A percentile compares a stretch with the other conserved stretches of the same genome.
Evolutionary conservation across 2,888 invertebrate genomes (phyloP).

Genomic region (Micropterix aruncella): DNA sequence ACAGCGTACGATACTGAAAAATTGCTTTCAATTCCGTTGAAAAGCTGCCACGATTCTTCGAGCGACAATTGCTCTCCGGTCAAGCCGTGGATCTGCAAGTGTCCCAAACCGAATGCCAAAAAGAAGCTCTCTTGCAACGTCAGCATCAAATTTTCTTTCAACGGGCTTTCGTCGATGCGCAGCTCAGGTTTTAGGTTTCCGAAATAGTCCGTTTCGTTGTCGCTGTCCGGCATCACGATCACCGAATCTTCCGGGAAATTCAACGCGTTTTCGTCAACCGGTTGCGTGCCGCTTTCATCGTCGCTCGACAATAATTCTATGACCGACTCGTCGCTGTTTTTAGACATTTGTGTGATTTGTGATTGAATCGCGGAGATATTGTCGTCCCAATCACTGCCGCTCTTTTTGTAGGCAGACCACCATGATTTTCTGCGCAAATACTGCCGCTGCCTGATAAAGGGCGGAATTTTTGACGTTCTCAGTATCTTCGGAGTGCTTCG

Average conservation of each 20-base stretch:
- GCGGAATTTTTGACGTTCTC: constrained; percentile 23
- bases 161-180: constrained; percentile 40
- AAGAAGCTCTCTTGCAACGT: constrained; percentile 69
- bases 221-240: constrained; percentile 49
- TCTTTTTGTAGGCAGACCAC: constrained; percentile 20
- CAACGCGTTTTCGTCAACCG: constrained; percentile 8
- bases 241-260: constrained; percentile 22
- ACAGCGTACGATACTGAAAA: constrained; percentile 61
- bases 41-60: constrained; percentile 41
- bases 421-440: constrained; percentile 42
- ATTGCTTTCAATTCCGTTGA: constrained; percentile 37
- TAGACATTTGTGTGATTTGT: constrained; percentile 20
- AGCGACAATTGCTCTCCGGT: constrained; percentile 34
- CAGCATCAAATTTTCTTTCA: constrained; percentile 51
- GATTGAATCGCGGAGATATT: constrained; percentile 24
- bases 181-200: constrained; percentile 42
- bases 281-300: constrained; percentile 20
- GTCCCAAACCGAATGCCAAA: constrained; percentile 48
- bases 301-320: constrained; percentile 35
- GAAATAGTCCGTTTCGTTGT: constrained; percentile 50
- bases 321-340: constrained; percentile 14
- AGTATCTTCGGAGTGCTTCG: constrained; percentile 35
- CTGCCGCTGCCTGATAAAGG: constrained; percentile 44
- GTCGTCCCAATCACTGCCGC: constrained; percentile 15
- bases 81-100: constrained; percentile 44